A percentile compares a stretch with the other conserved stretches of the same genome.
Conservation (phyloP, 2,888 invertebrate genomes). For the Druceiella hillmani region DNA sequence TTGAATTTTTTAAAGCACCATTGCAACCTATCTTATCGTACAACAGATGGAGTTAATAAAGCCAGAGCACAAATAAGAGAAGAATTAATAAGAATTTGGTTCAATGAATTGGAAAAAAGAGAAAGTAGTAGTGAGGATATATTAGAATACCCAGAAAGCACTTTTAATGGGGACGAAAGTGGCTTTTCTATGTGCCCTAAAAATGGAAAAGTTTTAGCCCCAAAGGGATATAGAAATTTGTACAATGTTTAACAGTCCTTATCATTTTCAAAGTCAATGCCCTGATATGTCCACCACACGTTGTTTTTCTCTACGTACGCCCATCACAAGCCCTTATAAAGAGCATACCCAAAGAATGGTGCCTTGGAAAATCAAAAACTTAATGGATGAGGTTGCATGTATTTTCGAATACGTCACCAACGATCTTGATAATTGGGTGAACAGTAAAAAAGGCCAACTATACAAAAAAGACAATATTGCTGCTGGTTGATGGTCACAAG, state of each 20-base stretch:
- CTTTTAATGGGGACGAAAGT: slow-evolving; percentile 27
- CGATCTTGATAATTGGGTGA: slow-evolving; percentile 24
- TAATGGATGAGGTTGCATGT: slow-evolving; percentile 23
- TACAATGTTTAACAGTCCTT: slow-evolving; percentile 26
- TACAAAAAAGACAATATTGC: slow-evolving; percentile 21
- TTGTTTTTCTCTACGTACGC: slow-evolving; percentile 16
- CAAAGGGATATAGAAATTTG: slow-evolving; percentile 25
- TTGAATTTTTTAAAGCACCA: slow-evolving; percentile 26
- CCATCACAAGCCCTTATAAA: slow-evolving; percentile 14
- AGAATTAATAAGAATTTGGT: slow-evolving; percentile 28
- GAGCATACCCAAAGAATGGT: slow-evolving; percentile 24
- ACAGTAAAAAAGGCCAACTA: slow-evolving; percentile 15
- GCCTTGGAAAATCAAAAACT: slow-evolving; percentile 20
- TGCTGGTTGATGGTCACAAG: slow-evolving; percentile 26
- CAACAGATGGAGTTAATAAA: slow-evolving; percentile 26
- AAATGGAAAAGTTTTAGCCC: slow-evolving; percentile 26
- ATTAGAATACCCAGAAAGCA: slow-evolving; percentile 23
- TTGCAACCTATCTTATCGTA: slow-evolving; percentile 23
- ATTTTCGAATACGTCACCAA: slow-evolving; percentile 27
- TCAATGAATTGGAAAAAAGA: slow-evolving; percentile 23
- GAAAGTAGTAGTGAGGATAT: slow-evolving; percentile 23
- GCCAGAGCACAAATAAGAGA: slow-evolving; percentile 27
- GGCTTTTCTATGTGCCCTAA: slow-evolving; percentile 26
- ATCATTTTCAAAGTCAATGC: slow-evolving; percentile 20
- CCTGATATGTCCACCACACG: slow-evolving; percentile 15